A percentile compares a stretch with the other conserved stretches of the same genome.
These are phyloP conservation scores for Pseudomyrmex pallidus DNA, from an alignment of 1,140 invertebrate genomes.

Conservation along the genomic window DNA sequence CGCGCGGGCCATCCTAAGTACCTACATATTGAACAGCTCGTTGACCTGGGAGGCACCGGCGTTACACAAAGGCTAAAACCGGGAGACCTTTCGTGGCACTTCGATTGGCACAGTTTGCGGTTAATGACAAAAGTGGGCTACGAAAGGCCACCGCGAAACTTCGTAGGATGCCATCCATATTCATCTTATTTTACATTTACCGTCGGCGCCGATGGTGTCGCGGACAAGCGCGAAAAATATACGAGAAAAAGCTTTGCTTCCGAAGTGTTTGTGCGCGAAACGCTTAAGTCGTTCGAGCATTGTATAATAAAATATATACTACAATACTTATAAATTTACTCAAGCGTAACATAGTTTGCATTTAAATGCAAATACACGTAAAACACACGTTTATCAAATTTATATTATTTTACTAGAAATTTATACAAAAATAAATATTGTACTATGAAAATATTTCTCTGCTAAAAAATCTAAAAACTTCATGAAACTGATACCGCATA, in stretches of 20 bases:
- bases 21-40: constrained; percentile 55
- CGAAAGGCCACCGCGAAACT: constrained; percentile 36
- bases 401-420: no score
- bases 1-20: constrained; percentile 2
- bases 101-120: constrained; percentile 48
- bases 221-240: not conserved
- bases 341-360: no score
- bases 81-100: constrained; percentile 50
- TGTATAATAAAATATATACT: not conserved
- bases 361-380: no score
- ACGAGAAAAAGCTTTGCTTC: not conserved
- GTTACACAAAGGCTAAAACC: constrained; percentile 45
- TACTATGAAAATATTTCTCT: no score
- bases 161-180: constrained; percentile 23
- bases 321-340: no score
- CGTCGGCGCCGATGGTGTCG: not conserved
- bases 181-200: constrained; percentile 24
- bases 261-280: not conserved
- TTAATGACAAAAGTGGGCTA: constrained; percentile 39
- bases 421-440: no score
- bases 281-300: not conserved
- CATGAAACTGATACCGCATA: no score
- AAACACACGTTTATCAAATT: no score
- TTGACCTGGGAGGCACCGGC: constrained; percentile 42
- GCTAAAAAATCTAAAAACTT: no score